Conservation (phyloP, 1,140 invertebrate genomes). For the Aphis gossypii region DNA sequence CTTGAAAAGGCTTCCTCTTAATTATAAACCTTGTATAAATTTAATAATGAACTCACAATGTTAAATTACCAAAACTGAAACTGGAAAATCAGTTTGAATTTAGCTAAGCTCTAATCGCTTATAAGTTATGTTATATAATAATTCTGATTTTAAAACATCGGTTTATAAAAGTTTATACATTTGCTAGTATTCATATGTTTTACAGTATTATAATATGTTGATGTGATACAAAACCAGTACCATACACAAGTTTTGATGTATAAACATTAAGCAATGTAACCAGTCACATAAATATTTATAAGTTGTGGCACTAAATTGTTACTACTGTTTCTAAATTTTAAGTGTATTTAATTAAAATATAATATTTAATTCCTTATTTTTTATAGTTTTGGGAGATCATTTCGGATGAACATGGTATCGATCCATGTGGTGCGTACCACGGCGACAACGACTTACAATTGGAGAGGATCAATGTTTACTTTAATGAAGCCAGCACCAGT, state of each 20-base stretch:
- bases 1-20: too few relatives aligned
- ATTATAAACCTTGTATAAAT: too few relatives aligned
- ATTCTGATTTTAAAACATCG: too few relatives aligned
- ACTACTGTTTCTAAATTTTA: slow-evolving; percentile 59
- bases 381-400: slow-evolving; percentile 92
- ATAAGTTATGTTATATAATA: not conserved
- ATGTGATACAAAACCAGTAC: not conserved
- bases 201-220: too few relatives aligned
- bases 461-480: slow-evolving; percentile 88
- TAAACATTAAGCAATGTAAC: not conserved
- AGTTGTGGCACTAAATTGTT: not conserved
- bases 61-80: not conserved
- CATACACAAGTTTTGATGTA: not conserved
- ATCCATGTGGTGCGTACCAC: slow-evolving; percentile 81
- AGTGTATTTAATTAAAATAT: not conserved
- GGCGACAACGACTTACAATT: slow-evolving; percentile 85
- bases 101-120: not conserved
- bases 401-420: slow-evolving; percentile 89
- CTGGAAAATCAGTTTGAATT: not conserved
- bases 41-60: not conserved
- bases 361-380: not conserved
- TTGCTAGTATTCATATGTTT: too few relatives aligned
- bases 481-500: slow-evolving; percentile 78
- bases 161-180: too few relatives aligned
- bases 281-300: not conserved